Base-by-base conservation (phyloP, 1,140 invertebrate genomes). In the Drosophila albomicans region DNA sequence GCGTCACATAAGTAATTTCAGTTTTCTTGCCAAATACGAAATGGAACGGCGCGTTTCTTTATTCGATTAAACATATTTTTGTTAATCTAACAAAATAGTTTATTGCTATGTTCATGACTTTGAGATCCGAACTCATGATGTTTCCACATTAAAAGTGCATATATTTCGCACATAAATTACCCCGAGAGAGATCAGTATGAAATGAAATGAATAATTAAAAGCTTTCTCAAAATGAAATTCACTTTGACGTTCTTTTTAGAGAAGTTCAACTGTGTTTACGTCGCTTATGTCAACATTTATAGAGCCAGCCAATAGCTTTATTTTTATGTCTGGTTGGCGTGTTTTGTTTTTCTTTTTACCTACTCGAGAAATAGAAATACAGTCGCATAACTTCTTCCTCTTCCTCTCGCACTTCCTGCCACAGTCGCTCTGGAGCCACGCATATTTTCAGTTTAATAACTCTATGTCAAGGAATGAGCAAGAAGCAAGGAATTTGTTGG, bases 371-470 rank as follows among this genome's bases (percentile, higher is more conserved):
- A 25, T 59, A 46, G 43, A 46, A 59, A 46, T 25, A 25, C 3
- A 25, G 3, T 25, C 20, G 20, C 3, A 25, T 8, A 32, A 32
- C 32, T 38, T 38, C 45, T 7, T 8, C 13, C 13, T 11, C 45
- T 15, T 41, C 11, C 13, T 0, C 13, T 20, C 41, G 16, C 3
- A 56, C 48, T 48, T 46, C 30, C 25, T 8, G 5, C 8, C 46
- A 28, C 35, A 74, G 71, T 61, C 71, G 7, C 6, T 45, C 30
- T 54, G 71, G 71, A 74, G 71, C 72, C 72, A 75, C 58, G 72
- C 77, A 71, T 68, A 82, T 86, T 82, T 78, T 64, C 73, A 88
- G 78, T 87, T 71, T 78, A 73, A 81, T 84, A 88, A 67, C 85
- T 72, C 62, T 66, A 51, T 66, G 62, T 16, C 25, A 48, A 49